Evolutionary conservation across 1,140 invertebrate species (phyloP), one percentile per base, ranked within the genome.

Genomic region (Gonatopus flavifemur): DNA sequence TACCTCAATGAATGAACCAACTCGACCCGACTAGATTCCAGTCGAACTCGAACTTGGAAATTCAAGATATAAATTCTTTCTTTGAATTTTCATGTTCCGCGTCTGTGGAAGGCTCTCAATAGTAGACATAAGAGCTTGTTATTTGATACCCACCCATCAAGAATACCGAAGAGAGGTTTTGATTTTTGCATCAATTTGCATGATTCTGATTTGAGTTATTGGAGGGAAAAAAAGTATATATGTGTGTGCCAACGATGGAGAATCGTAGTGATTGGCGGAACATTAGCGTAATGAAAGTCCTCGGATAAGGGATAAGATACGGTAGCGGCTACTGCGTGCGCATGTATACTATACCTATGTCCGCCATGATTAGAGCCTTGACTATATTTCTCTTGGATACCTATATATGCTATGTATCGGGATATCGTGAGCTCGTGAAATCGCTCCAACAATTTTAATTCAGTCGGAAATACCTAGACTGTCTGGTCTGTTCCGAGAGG

Each of bases 361-460:
- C 55, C 62, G 55, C 57, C 55, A 67, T 72, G 71, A 75, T 75
- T 74, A 75, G 70, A 71, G 69, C 67, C 71, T 70, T 55, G 41
- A 18, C 49, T 48, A 49, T 46, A 56, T 62, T 61, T 61, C n/a
- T 62, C 59, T 50, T 47, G 46, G 59, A 59, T 62, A 61, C 35
- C 33, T n/a, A n/a, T n/a, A n/a, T n/a, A n/a, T n/a, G n/a, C n/a
- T n/a, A n/a, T n/a, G n/a, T n/a, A n/a, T n/a, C 32, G 50, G 46
- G 49, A 62, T 61, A 66, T 66, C 68, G 67, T 66, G 67, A 59
- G 59, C 56, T 66, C 50, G 47, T 56, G 58, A 65, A 60, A 66
- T 68, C 67, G 59, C 49, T 67, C 61, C 64, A 66, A 69, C 71
- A 72, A 74, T 74, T 68, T 75, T 70, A 70, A 72, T 75, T 68